A percentile compares a stretch with the other conserved stretches of the same genome.
These are phyloP conservation scores for Micronycteris hirsuta DNA, from an alignment of 2,113 vertebrate genomes.

Conservation along the genomic window DNA sequence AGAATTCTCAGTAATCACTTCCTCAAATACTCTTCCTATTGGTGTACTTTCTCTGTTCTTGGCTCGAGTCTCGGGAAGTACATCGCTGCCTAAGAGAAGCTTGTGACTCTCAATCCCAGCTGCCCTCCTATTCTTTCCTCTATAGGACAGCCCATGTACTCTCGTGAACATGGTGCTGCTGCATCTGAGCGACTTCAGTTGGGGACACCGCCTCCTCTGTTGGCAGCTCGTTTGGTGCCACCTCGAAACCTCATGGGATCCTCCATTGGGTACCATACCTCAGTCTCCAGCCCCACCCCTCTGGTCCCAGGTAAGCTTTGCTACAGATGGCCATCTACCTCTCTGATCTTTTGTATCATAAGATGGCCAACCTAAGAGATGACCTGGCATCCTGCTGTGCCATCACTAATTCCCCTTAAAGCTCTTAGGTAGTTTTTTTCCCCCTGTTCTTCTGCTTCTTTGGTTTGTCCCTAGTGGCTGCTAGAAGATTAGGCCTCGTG, in stretches of 20 bases:
- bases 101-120: conserved; percentile 63
- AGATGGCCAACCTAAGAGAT: conserved; percentile 6
- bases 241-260: conserved; percentile 79
- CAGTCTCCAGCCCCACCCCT: conserved; percentile 76
- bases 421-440: not conserved
- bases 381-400: not conserved
- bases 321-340: conserved; percentile 37
- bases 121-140: conserved; percentile 73
- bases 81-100: conserved; percentile 49
- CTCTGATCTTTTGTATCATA: conserved; percentile 20
- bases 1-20: conserved; percentile 26
- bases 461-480: conserved; percentile 56
- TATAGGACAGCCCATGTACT: conserved; percentile 78
- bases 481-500: conserved; percentile 59
- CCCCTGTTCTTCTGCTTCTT: conserved; percentile 46
- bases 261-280: conserved; percentile 78
- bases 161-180: conserved; percentile 78
- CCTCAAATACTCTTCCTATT: not conserved
- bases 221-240: conserved; percentile 78
- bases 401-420: not conserved
- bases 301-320: conserved; percentile 77
- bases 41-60: conserved; percentile 58
- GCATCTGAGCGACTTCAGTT: conserved; percentile 77
- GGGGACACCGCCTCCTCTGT: conserved; percentile 77
- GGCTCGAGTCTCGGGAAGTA: conserved; percentile 41